phyloP scores from a whole-genome alignment of 2,113 vertebrate genomes.

The Coturnix japonica region DNA sequence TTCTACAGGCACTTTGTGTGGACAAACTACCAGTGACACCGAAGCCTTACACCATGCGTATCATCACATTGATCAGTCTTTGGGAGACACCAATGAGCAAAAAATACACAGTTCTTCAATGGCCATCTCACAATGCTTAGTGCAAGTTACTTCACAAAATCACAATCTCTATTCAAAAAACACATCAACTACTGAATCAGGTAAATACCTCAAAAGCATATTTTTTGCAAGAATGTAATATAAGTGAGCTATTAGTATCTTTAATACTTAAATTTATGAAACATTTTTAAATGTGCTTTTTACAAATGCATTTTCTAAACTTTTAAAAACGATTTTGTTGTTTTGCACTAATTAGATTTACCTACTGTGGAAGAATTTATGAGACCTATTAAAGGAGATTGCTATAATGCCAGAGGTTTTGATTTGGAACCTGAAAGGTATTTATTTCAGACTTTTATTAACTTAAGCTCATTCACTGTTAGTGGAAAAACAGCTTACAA shows the following conservation, averaged over 20 bases:
- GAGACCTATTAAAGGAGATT: slow-evolving; percentile 83
- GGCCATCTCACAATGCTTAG: not conserved
- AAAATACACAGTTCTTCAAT: not conserved
- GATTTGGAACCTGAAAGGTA: slow-evolving; percentile 80
- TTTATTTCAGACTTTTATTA: not conserved
- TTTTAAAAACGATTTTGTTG: not conserved
- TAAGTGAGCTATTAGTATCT: not conserved
- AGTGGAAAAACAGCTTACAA: not conserved
- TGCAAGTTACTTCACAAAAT: slow-evolving; percentile 47
- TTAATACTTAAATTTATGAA: not conserved
- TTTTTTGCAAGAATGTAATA: not conserved
- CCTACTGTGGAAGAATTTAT: slow-evolving; percentile 93
- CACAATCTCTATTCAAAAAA: slow-evolving; percentile 61
- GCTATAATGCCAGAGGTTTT: slow-evolving; percentile 62
- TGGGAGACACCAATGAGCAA: slow-evolving; percentile 75
- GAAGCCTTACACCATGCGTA: slow-evolving; percentile 90
- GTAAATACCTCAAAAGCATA: slow-evolving; percentile 53
- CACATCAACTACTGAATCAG: slow-evolving; percentile 75
- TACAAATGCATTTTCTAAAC: not conserved
- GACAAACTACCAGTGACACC: slow-evolving; percentile 84
- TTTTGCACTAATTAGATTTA: slow-evolving; percentile 77
- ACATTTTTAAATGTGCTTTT: not conserved
- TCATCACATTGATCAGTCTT: slow-evolving; percentile 77
- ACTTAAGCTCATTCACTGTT: not conserved
- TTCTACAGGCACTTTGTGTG: slow-evolving; percentile 69